A percentile compares a stretch with the other conserved stretches of the same genome.
Evolutionary conservation across 2,888 invertebrate genomes (phyloP).

Genomic region (Trissonchulus latispiculum): DNA sequence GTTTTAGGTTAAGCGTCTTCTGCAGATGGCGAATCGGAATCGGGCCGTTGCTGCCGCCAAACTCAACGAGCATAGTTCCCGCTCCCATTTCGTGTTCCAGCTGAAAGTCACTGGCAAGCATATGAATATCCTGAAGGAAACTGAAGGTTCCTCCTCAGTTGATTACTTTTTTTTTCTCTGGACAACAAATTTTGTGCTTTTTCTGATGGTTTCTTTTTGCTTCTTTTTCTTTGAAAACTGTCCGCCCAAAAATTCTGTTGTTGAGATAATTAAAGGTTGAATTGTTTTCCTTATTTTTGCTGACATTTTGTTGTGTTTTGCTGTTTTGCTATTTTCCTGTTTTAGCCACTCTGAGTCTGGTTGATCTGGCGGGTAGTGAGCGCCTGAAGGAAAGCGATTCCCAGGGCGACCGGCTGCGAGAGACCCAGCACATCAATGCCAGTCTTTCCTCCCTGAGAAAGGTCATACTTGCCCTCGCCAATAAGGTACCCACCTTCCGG

Average conservation of each 20-base stretch:
- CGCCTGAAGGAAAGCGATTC: constrained; percentile 50
- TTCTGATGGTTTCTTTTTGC: too few species aligned
- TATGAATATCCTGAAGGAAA: constrained; percentile 24
- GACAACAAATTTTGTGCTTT: not conserved
- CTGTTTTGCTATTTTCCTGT: too few species aligned
- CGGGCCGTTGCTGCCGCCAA: constrained; percentile 66
- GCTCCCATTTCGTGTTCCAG: constrained; percentile 45
- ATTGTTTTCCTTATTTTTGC: not conserved
- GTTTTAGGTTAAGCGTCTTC: constrained; percentile 56
- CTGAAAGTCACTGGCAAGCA: constrained; percentile 39
- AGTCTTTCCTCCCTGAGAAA: constrained; percentile 32
- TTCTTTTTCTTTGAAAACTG: too few species aligned
- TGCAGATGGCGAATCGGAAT: constrained; percentile 66
- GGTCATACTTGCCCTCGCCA: constrained; percentile 42
- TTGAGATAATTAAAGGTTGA: too few species aligned
- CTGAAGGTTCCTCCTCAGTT: constrained; percentile 10
- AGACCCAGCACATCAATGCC: constrained; percentile 74
- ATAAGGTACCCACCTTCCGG: too few species aligned
- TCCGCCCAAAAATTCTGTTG: too few species aligned
- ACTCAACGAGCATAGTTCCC: constrained; percentile 56
- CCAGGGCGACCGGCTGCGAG: constrained; percentile 56
- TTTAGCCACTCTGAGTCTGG: constrained; percentile 61
- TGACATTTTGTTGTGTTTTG: too few species aligned
- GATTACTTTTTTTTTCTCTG: too few species aligned
- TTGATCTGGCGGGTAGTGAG: constrained; percentile 79